Evolutionary conservation across 2,113 vertebrate species (phyloP).

Genomic region (Rhizomys pruinosus): DNA sequence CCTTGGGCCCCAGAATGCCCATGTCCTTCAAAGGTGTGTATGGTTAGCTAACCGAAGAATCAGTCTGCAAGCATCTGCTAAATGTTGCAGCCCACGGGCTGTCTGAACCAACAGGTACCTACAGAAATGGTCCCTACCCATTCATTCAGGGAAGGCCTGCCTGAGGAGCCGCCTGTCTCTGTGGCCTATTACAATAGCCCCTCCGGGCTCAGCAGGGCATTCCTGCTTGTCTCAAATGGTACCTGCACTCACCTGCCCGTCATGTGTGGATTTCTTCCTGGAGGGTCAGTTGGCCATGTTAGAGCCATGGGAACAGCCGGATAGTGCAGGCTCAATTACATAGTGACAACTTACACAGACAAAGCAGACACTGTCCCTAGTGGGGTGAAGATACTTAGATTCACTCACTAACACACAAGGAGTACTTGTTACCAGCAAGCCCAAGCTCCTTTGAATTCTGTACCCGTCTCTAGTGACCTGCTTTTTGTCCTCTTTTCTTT

Average conservation of each 20-base stretch:
- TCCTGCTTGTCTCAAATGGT: background rate
- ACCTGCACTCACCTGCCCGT: background rate
- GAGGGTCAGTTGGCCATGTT: background rate
- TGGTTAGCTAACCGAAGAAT: background rate
- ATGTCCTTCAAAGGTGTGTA: background rate
- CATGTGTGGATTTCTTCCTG: background rate
- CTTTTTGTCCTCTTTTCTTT: background rate
- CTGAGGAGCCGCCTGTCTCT: background rate
- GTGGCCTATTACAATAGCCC: background rate
- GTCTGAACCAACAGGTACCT: background rate
- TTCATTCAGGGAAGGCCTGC: background rate
- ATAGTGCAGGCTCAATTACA: background rate
- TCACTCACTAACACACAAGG: background rate
- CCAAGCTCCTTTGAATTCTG: background rate
- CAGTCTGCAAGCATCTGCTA: background rate
- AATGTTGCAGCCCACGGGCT: background rate
- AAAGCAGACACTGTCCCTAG: background rate
- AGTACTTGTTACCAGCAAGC: background rate
- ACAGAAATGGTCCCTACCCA: background rate
- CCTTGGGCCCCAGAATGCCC: background rate
- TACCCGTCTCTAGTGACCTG: background rate
- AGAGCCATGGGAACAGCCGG: background rate
- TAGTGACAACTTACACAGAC: background rate
- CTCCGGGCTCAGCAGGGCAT: background rate
- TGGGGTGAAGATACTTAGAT: background rate